phyloP scores from a whole-genome alignment of 1,140 invertebrate genomes.

The Wiebesia pumilae region DNA sequence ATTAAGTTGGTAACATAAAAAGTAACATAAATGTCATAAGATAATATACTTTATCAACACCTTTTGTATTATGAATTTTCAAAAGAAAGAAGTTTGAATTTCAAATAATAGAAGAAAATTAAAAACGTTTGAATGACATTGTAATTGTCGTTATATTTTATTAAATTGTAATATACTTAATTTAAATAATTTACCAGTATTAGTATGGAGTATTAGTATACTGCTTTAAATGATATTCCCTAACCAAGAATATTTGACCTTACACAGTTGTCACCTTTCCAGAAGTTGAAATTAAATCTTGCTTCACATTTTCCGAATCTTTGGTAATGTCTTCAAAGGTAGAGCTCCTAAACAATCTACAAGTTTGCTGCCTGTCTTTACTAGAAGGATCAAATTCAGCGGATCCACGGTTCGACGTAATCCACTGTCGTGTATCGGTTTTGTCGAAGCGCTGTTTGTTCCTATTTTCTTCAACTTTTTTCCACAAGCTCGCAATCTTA shows the following conservation, averaged over 20 bases:
- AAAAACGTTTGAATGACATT: not conserved
- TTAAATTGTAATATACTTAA: not conserved
- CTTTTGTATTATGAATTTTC: not conserved
- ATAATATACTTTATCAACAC: not conserved
- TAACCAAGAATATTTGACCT: slow-evolving; percentile 29
- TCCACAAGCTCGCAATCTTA: slow-evolving; percentile 93
- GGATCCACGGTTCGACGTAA: slow-evolving; percentile 66
- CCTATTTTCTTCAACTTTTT: slow-evolving; percentile 86
- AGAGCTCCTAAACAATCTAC: slow-evolving; percentile 80
- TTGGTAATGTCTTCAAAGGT: slow-evolving; percentile 80
- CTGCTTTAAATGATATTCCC: slow-evolving; percentile 4
- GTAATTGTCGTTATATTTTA: not conserved
- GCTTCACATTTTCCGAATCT: slow-evolving; percentile 15
- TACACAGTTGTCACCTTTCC: slow-evolving; percentile 69
- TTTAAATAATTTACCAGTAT: not conserved
- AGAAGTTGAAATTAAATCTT: slow-evolving; percentile 64
- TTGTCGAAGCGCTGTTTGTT: slow-evolving; percentile 76
- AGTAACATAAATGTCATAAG: not conserved
- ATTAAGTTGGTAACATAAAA: not conserved
- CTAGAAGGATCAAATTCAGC: slow-evolving; percentile 60
- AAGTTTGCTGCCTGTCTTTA: slow-evolving; percentile 62
- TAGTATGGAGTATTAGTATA: not conserved
- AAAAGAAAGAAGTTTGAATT: not conserved
- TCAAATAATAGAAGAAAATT: not conserved
- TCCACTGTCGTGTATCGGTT: slow-evolving; percentile 81